A percentile compares a stretch with the other conserved stretches of the same genome.
Evolutionary conservation across 30 jellyfish, hydroid and myxozoan species (phyloP).

Genomic region (Aurelia aurita complex sp. Pacific): DNA sequence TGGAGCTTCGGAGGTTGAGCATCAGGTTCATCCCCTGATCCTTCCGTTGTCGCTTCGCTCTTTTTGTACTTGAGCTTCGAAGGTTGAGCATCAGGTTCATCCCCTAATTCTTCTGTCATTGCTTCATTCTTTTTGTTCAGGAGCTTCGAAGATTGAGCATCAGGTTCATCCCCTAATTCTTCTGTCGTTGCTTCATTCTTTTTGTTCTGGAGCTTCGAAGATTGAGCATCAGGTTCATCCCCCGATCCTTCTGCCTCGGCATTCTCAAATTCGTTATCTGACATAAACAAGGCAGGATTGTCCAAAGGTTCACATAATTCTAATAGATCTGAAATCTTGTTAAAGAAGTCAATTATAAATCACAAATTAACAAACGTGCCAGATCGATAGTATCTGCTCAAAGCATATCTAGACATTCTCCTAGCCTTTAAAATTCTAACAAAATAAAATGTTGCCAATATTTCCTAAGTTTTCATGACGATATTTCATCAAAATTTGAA

Average conservation of each 20-base stretch:
- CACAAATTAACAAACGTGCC: too few relatives aligned
- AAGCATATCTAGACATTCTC: too few relatives aligned
- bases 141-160: slow-evolving; percentile 5
- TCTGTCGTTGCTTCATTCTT: neutral
- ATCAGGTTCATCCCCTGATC: slow-evolving; percentile 50
- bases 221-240: slow-evolving; percentile 36
- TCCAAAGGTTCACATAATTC: slow-evolving; percentile 87
- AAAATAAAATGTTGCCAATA: too few relatives aligned
- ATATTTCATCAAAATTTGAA: too few relatives aligned
- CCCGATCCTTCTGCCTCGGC: slow-evolving; percentile 9
- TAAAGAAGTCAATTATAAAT: too few relatives aligned
- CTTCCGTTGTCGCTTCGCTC: neutral
- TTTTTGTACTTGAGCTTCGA: slow-evolving; percentile 19
- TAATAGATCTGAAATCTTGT: slow-evolving; percentile 46
- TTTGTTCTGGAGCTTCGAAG: slow-evolving; percentile 20
- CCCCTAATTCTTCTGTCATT: neutral
- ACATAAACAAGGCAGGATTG: slow-evolving; percentile 24
- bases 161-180: slow-evolving; percentile 29
- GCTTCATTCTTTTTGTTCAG: neutral
- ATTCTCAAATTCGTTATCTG: slow-evolving; percentile 41
- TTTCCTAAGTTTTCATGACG: too few relatives aligned
- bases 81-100: slow-evolving; percentile 29
- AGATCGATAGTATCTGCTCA: too few relatives aligned
- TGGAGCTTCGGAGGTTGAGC: neutral
- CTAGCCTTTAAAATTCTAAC: too few relatives aligned